Conservation (phyloP, 2,113 vertebrate species). For the Mesitornis unicolor region DNA sequence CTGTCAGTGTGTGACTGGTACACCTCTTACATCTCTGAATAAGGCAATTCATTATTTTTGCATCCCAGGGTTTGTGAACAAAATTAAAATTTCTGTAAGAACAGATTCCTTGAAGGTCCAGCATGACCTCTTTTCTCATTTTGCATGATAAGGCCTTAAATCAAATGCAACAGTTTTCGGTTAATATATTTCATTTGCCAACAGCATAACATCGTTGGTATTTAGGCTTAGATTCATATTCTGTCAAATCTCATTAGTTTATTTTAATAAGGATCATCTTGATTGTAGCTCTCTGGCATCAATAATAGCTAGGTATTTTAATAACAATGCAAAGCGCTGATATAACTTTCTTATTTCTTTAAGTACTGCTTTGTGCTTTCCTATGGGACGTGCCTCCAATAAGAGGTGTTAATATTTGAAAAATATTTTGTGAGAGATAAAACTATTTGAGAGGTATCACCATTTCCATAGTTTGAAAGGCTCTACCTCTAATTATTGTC, state of each 20-base stretch:
- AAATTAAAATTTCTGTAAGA: constrained; percentile 51
- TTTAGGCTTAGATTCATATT: constrained; percentile 40
- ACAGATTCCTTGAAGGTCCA: constrained; percentile 13
- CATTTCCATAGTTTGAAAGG: not conserved
- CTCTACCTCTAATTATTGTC: not conserved
- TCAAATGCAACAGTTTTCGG: constrained; percentile 22
- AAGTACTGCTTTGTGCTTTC: not conserved
- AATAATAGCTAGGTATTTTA: not conserved
- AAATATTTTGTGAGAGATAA: not conserved
- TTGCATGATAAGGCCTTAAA: not conserved
- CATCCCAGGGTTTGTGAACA: constrained; percentile 17
- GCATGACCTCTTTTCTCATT: constrained; percentile 19
- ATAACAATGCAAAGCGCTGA: not conserved
- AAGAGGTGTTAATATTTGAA: not conserved
- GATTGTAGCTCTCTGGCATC: not conserved
- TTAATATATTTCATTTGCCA: constrained; percentile 30
- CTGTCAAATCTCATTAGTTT: constrained; percentile 39
- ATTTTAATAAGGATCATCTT: constrained; percentile 13
- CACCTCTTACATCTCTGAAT: not conserved
- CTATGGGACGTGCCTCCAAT: not conserved
- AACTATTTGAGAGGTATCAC: not conserved
- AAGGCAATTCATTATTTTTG: constrained; percentile 20
- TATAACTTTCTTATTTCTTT: not conserved
- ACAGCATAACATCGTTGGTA: constrained; percentile 23
- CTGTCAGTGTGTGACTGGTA: not conserved